These are phyloP conservation scores for Nestor notabilis DNA, from an alignment of 2,113 vertebrate genomes.

Conservation along the genomic window DNA sequence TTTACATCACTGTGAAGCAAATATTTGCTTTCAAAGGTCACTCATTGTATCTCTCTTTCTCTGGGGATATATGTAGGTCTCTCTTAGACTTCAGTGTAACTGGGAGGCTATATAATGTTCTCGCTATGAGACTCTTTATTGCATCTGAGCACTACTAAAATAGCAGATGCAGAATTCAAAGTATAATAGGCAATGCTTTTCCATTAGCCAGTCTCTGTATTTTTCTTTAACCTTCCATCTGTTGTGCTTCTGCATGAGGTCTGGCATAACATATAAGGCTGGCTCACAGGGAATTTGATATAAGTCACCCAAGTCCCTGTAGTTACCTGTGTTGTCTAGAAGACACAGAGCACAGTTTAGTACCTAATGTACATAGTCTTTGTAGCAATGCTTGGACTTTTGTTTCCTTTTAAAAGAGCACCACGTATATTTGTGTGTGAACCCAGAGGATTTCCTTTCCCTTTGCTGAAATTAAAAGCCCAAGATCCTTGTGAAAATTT, in stretches of 20 bases:
- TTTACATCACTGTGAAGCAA: constrained; percentile 49
- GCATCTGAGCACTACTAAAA: background rate
- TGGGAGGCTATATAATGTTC: background rate
- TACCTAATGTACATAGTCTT: background rate
- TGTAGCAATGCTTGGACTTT: background rate
- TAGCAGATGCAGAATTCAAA: constrained; percentile 4
- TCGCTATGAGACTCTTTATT: background rate
- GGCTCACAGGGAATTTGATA: background rate
- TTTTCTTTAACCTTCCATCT: background rate
- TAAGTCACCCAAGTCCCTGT: background rate
- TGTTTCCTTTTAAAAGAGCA: background rate
- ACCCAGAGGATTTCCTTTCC: background rate
- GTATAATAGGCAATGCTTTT: background rate
- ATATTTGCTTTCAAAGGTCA: constrained; percentile 65
- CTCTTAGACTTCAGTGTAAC: background rate
- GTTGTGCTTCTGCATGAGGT: background rate
- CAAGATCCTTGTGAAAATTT: background rate
- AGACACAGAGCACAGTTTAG: background rate
- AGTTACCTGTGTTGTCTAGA: background rate
- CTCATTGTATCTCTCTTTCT: constrained; percentile 1
- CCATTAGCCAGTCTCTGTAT: background rate
- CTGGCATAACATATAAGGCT: rapidly evolving
- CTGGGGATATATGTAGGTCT: background rate
- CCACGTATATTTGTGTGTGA: background rate
- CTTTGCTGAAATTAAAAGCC: background rate